A percentile compares a stretch with the other conserved stretches of the same genome.
phyloP scores from a whole-genome alignment of 1,140 invertebrate species.

The Drosophila arawakana region DNA sequence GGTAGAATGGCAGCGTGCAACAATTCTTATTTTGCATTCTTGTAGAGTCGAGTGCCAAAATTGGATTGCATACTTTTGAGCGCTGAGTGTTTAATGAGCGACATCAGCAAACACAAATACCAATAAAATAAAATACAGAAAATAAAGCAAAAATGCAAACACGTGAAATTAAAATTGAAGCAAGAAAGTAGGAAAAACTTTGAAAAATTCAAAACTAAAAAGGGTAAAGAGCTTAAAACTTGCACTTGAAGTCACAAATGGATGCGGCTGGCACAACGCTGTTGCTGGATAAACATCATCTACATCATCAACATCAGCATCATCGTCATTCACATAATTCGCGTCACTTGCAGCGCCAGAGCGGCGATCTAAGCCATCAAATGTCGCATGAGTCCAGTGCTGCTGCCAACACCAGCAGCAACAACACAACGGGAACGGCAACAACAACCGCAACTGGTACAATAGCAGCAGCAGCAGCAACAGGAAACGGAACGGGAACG shows the following conservation, averaged over 20 bases:
- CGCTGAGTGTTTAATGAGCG: conserved; percentile 26
- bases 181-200: neutral
- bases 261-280: conserved; percentile 48
- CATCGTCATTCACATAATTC: conserved; percentile 24
- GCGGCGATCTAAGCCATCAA: conserved; percentile 10
- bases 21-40: conserved; percentile 23
- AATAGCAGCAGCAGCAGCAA: neutral
- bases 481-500: neutral
- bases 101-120: conserved; percentile 5
- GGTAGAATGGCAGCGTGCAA: conserved; percentile 14
- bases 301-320: conserved; percentile 33
- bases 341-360: conserved; percentile 27
- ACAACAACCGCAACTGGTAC: conserved; percentile 7
- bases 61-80: conserved; percentile 16
- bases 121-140: conserved; percentile 14
- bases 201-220: neutral
- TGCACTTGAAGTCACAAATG: conserved; percentile 29
- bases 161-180: neutral
- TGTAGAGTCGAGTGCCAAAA: conserved; percentile 9
- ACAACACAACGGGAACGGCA: neutral
- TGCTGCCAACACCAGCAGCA: neutral
- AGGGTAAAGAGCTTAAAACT: neutral
- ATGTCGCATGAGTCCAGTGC: conserved; percentile 3
- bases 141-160: neutral
- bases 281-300: conserved; percentile 49